Base-by-base conservation (phyloP, 2,797 vertebrate species). In the Delichon dasypus region DNA sequence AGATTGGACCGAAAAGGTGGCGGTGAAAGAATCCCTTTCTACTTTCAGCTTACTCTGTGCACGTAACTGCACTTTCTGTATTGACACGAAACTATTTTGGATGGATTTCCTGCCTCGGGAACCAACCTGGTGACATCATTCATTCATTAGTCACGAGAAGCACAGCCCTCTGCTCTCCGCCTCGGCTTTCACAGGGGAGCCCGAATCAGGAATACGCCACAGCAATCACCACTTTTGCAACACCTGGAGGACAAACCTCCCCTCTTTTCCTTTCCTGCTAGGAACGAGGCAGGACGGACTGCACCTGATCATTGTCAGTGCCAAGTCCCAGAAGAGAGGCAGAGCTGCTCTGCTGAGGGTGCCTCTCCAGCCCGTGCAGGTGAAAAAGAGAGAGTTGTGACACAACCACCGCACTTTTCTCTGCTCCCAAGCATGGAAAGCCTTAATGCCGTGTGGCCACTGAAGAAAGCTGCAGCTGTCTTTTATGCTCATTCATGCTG, bases 21-120 rank as follows among this genome's bases (percentile, higher is more conserved):
- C 3, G 61, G 25, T 12, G 55, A 54, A 66, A 67, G 29, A 73
- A 53, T 16, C 40, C 32, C 47, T 15, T 44, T 57, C 48, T n/a
- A 5, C 75, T 89, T 73, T 74, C 6, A 16, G 57, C 51, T 90
- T 19, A 14, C 47, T 68, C 80, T 13, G 61, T 13, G 47, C 62
- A 16, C 3, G 1, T 18, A 85, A 54, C 61, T 61, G n/a, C 20
- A 6, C 75, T 91, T 83, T 85, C 72, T 27, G 17, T 44, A 77
- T 2, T 16, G 72, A 87, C 90, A 88, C 38, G 0, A 7, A 91
- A 79, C 61, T 53, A 6, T 89, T 92, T 67, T 4, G 53, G 91
- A 47, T 68, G 66, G 76, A 58, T 85, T 94, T 94, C 89, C 95
- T 94, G 91, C 88, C 82, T 78, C 65, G 14, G 79, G 73, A 96